These are phyloP conservation scores for Serranus cabrilla DNA, from an alignment of 2,797 vertebrate genomes.

Conservation along the genomic window DNA sequence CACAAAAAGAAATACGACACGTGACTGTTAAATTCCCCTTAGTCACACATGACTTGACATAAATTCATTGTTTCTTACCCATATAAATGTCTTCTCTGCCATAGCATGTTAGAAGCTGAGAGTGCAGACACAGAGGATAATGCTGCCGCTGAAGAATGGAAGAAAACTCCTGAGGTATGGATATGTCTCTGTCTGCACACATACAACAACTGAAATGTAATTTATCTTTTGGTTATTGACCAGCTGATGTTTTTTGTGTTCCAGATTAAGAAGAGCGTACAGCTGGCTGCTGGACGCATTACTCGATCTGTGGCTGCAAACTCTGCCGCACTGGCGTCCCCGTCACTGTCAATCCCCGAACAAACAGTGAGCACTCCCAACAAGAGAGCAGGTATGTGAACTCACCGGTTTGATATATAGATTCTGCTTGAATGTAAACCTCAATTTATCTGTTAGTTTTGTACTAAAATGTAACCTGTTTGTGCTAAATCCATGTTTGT, in stretches of 20 bases:
- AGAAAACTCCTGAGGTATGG: slow-evolving; percentile 57
- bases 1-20: too few relatives aligned
- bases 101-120: slow-evolving; percentile 37
- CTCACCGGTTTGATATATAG: too few relatives aligned
- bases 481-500: slow-evolving; percentile 17
- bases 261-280: background rate
- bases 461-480: background rate
- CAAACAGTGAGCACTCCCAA: slow-evolving; percentile 46
- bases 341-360: slow-evolving; percentile 21
- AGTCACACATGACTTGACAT: background rate
- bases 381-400: slow-evolving; percentile 55
- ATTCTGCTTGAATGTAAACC: too few relatives aligned
- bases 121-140: slow-evolving; percentile 26
- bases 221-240: background rate
- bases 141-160: background rate
- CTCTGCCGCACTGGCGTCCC: slow-evolving; percentile 40
- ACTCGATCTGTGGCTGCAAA: slow-evolving; percentile 84
- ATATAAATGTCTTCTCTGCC: background rate
- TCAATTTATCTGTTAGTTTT: background rate
- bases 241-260: background rate
- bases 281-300: slow-evolving; percentile 54
- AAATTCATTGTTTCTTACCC: background rate
- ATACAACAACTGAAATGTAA: too few relatives aligned
- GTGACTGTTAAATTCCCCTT: background rate
- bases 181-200: background rate